Base-by-base conservation (phyloP, 1,140 invertebrate species). In the Drosophila kurseongensis region DNA sequence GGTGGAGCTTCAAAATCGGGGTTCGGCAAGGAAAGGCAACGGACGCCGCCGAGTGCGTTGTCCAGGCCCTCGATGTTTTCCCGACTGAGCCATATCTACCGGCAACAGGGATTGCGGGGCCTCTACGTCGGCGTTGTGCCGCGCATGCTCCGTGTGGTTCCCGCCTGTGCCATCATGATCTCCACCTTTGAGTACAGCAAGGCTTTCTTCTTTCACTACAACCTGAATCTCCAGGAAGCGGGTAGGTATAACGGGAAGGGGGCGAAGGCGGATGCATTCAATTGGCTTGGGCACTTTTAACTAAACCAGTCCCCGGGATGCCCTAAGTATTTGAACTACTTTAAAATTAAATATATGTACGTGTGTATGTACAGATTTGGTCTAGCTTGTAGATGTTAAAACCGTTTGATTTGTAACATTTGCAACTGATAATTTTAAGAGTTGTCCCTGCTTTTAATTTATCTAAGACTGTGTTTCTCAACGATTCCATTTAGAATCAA, bases 91-190 rank as follows among this genome's bases (percentile, higher is more conserved):
- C 93, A 93, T 56, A 96, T 97, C 62, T 97, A 97, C 80, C 90
- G 58, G n/a, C 93, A 95, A 72, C 94, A 95, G 85, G 97, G 97
- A 5, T 47, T 96, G 0, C 93, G 92, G 54, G 97, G 96, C 2
- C 92, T 97, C 27, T 97, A 97, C 88, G 94, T 96, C 38, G 98
- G 98, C 18, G 90, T 98, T 12, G 93, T 96, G 42, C 98, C 98
- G 4, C 93, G 98, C 72, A 92, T 99, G 69, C 94, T 97, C 8
- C 99, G 99, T 94, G 97, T 99, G 8, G 97, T 98, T n/a, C 98
- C 98, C 18, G 98, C 98, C 1, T 99, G 98, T 94, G 98, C 98
- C 6, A 98, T 99, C 10, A 99, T 99, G 98, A 98, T 99, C 50
- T 96, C 97, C 9, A 96, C 97, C 9, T 99, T 98, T 92, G 98